Evolutionary conservation across 2,113 vertebrate genomes (phyloP).

Genomic region (Plotosus lineatus): DNA sequence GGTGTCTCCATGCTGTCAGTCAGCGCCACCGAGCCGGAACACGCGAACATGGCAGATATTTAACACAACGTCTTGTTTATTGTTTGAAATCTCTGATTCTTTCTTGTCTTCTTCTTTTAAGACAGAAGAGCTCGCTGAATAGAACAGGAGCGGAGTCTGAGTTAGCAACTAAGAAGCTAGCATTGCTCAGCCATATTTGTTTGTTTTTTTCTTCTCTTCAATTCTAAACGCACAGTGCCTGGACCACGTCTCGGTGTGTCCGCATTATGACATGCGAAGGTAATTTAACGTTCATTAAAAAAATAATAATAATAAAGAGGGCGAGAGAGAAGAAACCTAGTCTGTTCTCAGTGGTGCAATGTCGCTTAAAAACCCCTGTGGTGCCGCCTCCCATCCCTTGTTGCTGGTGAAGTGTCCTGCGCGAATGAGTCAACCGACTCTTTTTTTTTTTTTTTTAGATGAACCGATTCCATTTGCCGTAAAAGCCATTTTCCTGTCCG

Average conservation of each 20-base stretch:
- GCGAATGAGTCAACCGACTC: too few relatives aligned
- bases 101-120: not conserved
- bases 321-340: too few relatives aligned
- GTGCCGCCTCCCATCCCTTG: not conserved
- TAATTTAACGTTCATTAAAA: not conserved
- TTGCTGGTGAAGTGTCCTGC: too few relatives aligned
- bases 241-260: slow-evolving; percentile 22
- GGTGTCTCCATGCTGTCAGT: slow-evolving; percentile 70
- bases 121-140: slow-evolving; percentile 3
- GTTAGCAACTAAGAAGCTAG: slow-evolving; percentile 30
- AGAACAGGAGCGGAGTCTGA: not conserved
- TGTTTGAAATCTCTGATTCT: not conserved
- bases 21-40: slow-evolving; percentile 52
- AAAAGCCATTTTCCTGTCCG: too few relatives aligned
- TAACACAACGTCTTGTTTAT: not conserved
- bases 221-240: not conserved
- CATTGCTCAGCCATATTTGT: slow-evolving; percentile 30
- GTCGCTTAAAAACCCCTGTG: not conserved
- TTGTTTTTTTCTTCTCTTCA: not conserved
- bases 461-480: too few relatives aligned
- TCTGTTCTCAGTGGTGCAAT: not conserved
- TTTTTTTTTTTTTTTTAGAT: too few relatives aligned
- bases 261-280: too few relatives aligned
- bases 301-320: too few relatives aligned
- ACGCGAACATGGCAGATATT: slow-evolving; percentile 29